These are phyloP conservation scores for Chroicocephalus ridibundus DNA, from an alignment of 2,113 vertebrate genomes.

Conservation along the genomic window DNA sequence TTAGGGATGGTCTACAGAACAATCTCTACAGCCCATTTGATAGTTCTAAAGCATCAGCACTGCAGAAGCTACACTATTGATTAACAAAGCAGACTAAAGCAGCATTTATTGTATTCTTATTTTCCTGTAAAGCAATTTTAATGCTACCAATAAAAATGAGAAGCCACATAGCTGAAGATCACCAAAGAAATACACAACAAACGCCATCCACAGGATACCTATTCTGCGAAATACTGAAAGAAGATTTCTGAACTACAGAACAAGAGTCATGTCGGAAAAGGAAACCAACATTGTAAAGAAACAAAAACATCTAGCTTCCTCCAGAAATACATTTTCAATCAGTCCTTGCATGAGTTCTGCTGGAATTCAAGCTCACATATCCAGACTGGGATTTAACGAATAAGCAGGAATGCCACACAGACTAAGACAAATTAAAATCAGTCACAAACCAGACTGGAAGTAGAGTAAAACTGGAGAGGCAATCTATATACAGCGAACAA, in stretches of 20 bases:
- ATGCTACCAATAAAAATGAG: neutral
- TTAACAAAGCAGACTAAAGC: neutral
- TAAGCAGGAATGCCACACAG: neutral
- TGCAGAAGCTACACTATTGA: neutral
- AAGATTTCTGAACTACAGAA: neutral
- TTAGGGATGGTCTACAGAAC: neutral
- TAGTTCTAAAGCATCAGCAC: neutral
- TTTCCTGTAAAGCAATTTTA: neutral
- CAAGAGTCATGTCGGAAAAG: neutral
- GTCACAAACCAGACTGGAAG: neutral
- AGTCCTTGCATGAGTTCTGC: neutral
- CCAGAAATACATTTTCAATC: neutral
- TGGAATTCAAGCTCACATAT: neutral
- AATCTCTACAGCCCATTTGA: neutral
- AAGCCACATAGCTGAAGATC: neutral
- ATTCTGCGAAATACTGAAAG: neutral
- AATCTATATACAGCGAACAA: neutral
- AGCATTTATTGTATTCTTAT: neutral
- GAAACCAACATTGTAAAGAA: neutral
- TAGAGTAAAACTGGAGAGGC: neutral
- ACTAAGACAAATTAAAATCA: neutral
- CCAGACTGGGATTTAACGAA: neutral
- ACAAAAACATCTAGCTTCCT: neutral
- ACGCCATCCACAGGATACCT: neutral
- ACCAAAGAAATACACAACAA: neutral